Evolutionary conservation across 2,797 vertebrate species (phyloP), one percentile per base, ranked within the genome.

Genomic region (Enteromius anoplus): DNA sequence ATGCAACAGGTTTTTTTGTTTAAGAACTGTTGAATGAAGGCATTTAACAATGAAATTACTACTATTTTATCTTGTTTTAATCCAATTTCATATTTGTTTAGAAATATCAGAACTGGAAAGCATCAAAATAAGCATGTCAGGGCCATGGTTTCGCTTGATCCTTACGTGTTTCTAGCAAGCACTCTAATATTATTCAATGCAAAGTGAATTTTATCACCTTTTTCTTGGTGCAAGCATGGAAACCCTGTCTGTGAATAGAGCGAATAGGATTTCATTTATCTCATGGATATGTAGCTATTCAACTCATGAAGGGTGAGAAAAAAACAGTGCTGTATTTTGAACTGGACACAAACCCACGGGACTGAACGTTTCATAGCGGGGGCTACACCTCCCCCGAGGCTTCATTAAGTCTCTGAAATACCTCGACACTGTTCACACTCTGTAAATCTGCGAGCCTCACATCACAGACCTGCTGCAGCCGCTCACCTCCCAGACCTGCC

Each of bases 341-440:
- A 94, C 97, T 92, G 92, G 90, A 71, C 85, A 82, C 91, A 93
- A 92, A 94, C 91, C 92, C 92, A 93, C 29, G 93, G 93, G 93
- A 91, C 93, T 95, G 95, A 95, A 94, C 94, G 94, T 94, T 93
- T 93, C 93, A 94, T 93, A 91, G 92, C 93, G 92, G 34, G 34
- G 93, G 93, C 95, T 93, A 85, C 93, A 92, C 93, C 92, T 96
- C 95, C 95, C 95, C 83, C 68, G 95, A 94, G 96, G 95, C 94
- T 96, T 96, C 95, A 96, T 96, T 96, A 96, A 95, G 95, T 95
- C 95, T 95, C 96, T 88, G 92, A 98, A 97, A 96, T 95, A 94
- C 94, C 96, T 95, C 93, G 95, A 96, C 95, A 94, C 94, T 93
- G 94, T 95, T 96, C 95, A 92, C 96, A 97, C 95, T 94, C 95